Conservation (phyloP, 2,888 invertebrate genomes). For the Eupithecia insigniata region DNA sequence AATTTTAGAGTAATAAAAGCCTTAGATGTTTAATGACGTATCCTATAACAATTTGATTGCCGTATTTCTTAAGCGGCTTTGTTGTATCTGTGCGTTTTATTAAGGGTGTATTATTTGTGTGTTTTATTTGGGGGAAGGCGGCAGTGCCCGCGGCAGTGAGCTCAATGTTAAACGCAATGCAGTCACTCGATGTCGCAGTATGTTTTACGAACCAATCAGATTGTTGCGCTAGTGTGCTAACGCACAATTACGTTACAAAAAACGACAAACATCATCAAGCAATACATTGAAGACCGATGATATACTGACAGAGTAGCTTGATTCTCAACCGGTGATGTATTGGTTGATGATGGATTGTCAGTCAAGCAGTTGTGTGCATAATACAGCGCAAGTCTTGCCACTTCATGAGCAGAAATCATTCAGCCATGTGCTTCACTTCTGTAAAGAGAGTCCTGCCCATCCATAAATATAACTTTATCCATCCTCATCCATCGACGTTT, state of each 20-base stretch:
- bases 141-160: slow-evolving; percentile 90
- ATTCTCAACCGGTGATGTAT: slow-evolving; percentile 47
- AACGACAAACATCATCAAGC: slow-evolving; percentile 50
- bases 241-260: slow-evolving; percentile 79
- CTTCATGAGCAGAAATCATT: slow-evolving; percentile 66
- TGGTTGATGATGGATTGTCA: slow-evolving; percentile 67
- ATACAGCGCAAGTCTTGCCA: slow-evolving; percentile 66
- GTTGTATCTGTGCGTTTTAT: slow-evolving; percentile 50
- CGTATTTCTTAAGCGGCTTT: slow-evolving; percentile 34
- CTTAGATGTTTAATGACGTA: slow-evolving; percentile 35
- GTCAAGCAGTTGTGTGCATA: slow-evolving; percentile 69
- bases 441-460: slow-evolving; percentile 48
- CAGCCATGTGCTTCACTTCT: slow-evolving; percentile 64
- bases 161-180: slow-evolving; percentile 90
- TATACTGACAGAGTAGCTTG: slow-evolving; percentile 13
- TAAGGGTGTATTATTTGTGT: slow-evolving; percentile 78
- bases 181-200: slow-evolving; percentile 84
- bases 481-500: slow-evolving; percentile 46
- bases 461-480: slow-evolving; percentile 45
- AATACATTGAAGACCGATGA: slow-evolving; percentile 28
- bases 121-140: slow-evolving; percentile 85
- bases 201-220: slow-evolving; percentile 79
- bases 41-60: slow-evolving; percentile 30
- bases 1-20: slow-evolving; percentile 25
- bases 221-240: slow-evolving; percentile 83